phyloP scores from a whole-genome alignment of 92 coral and sea anemone species.

The Siderastrea siderea region DNA sequence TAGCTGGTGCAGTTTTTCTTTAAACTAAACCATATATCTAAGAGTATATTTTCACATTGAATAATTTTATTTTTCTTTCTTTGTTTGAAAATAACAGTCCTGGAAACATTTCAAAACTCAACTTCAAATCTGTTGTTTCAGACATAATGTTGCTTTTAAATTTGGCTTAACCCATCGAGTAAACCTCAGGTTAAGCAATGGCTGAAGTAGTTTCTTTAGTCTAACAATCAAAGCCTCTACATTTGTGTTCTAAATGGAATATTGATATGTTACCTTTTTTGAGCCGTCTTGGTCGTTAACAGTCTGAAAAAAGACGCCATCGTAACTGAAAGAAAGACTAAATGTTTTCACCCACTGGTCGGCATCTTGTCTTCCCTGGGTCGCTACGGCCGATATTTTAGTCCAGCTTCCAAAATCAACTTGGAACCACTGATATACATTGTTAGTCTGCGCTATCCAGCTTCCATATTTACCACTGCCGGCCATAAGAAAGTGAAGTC shows the following conservation, averaged over 20 bases:
- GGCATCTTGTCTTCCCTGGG: constrained; percentile 30
- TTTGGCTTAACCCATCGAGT: background rate
- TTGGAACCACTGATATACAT: constrained; percentile 24
- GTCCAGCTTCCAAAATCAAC: constrained; percentile 37
- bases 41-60: too few relatives aligned
- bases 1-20: too few relatives aligned
- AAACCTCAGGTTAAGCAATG: too few relatives aligned
- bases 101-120: too few relatives aligned
- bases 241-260: too few relatives aligned
- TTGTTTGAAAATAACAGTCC: too few relatives aligned
- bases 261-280: constrained; percentile 8
- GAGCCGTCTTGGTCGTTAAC: background rate
- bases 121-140: too few relatives aligned
- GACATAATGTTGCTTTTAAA: too few relatives aligned
- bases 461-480: constrained; percentile 40
- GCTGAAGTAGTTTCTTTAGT: too few relatives aligned
- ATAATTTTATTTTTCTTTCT: too few relatives aligned
- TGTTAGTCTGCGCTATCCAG: constrained; percentile 10
- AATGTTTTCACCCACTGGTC: constrained; percentile 17
- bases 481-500: constrained; percentile 27
- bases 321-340: constrained; percentile 12
- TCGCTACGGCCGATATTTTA: constrained; percentile 4
- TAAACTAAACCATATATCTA: too few relatives aligned
- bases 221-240: too few relatives aligned
- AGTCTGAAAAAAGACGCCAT: constrained; percentile 5